Base-by-base conservation (phyloP, 1,140 invertebrate species). In the Zaprionus ornatus region DNA sequence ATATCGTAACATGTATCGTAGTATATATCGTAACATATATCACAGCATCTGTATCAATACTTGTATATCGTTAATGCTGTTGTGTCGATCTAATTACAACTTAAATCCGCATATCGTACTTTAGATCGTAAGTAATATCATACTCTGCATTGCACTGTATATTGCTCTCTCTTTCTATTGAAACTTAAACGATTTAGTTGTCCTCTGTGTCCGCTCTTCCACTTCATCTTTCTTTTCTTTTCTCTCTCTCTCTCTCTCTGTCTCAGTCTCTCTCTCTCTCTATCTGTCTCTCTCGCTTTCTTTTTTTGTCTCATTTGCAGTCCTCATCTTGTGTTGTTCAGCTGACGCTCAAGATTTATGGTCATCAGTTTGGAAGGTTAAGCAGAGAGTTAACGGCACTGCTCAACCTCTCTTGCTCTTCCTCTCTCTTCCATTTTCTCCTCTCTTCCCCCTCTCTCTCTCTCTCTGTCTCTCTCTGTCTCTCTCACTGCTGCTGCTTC, bases 321-420 rank as follows among this genome's bases (percentile, higher is more conserved):
- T 45, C 40, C 48, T 68, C 59, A 50, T 32, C 27, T 59, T 6
- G 29, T 55, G 12, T 32, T 3, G 27, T 57, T 32, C 29, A 37
- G 42, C 64, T 66, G 23, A 35, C n/a, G 25, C 65, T 25, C 19
- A 48, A 68, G 65, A 71, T 75, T 75, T 71, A 75, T 75, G 60
- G n/a, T 32, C 67, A 45, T 35, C 60, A 60, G 35, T 75, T 75
- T 75, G 73, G 60, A 67, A 75, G 73, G 73, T 75, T 75, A 71
- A 71, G 55, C 73, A 75, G 59, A 57, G 40, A 74, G 73, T 71
- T 75, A 67, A 75, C 60, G 42, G 73, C 67, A 60, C 32, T 23
- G 21, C 40, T 23, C 25, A 56, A 27, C 19, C 15, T 15, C 15
- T 48, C 25, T 35, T 29, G 15, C 9, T 37, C 48, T 54, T 12